These are phyloP conservation scores for Scartelaos histophorus DNA, from an alignment of 2,113 vertebrate genomes.

Conservation along the genomic window DNA sequence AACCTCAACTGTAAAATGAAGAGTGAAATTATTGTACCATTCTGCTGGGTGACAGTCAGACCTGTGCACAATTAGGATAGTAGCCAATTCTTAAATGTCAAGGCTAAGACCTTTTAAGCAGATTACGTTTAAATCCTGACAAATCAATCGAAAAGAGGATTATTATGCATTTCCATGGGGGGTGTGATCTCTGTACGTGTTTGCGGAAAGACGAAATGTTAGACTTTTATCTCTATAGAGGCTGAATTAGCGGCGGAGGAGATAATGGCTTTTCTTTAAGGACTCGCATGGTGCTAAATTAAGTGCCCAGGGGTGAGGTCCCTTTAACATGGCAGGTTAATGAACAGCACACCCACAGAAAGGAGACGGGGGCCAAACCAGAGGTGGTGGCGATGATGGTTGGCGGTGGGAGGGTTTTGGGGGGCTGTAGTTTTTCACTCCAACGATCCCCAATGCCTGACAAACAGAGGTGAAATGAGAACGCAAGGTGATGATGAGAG, in stretches of 20 bases:
- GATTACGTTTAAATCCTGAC: conserved; percentile 17
- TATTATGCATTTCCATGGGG: not conserved
- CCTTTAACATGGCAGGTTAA: conserved; percentile 50
- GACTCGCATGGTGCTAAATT: conserved; percentile 47
- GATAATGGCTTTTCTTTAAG: conserved; percentile 54
- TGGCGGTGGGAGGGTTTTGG: not conserved
- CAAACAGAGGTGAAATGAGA: conserved; percentile 19
- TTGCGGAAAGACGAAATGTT: not conserved
- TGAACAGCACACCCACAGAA: conserved; percentile 38
- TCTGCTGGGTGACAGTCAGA: not conserved
- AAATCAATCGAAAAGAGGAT: conserved; percentile 2
- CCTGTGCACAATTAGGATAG: not conserved
- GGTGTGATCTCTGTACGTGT: not conserved
- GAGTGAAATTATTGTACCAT: not conserved
- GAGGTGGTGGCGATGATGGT: too few species aligned
- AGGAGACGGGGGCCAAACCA: not conserved
- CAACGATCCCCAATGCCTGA: conserved; percentile 16
- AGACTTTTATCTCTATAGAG: conserved; percentile 32
- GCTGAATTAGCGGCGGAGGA: conserved; percentile 35
- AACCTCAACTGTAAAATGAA: not conserved
- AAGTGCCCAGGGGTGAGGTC: conserved; percentile 46
- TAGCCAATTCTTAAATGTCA: conserved; percentile 1
- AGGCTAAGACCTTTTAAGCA: not conserved
- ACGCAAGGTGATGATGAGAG: conserved; percentile 20
- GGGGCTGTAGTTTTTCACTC: conserved; percentile 16